Evolutionary conservation across 2,888 invertebrate genomes (phyloP), one percentile per base, ranked within the genome.

Genomic region (Alviniconcha strummeri): DNA sequence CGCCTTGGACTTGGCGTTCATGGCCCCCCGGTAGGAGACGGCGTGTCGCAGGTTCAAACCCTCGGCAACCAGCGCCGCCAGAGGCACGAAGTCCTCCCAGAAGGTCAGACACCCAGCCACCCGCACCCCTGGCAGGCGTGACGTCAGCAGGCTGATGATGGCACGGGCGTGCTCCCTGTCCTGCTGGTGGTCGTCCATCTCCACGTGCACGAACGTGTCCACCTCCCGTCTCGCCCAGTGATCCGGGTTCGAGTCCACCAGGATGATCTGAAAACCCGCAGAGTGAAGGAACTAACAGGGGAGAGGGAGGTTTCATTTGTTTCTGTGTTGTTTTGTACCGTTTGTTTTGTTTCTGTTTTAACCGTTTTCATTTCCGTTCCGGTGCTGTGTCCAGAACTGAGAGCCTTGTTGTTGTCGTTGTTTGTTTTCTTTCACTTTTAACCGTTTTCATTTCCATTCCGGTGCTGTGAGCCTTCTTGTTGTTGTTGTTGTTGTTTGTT

Each of bases 1-100:
- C 55, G 85, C 86, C 82, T 90, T 90, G 80, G 85, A 86, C 84
- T 90, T 90, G 9, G 87, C 90, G 69, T 78, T 88, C 55, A 79
- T 71, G 4, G 89, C 87, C 8, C 87, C 88, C 15, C 86, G 72
- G 57, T 13, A 81, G 11, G 76, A 19, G 11, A 55, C 36, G 13
- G 83, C 71, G 76, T 88, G 88, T 11, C 54, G 80, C 5, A 88
- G 83, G 0, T 84, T 77, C 56, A 89, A 56, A 56, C 67, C 71
- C 71, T 87, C 85, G 11, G 86, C 85, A 1, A 90, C 80, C 8
- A 86, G 85, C 6, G 90, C 89, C 0, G 89, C 85, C 6, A 90
- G 84, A 7, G 89, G 90, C 6, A 85, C 89, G 84, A 88, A 89
- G 75, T 90, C 90, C 57, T 90, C 90, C 90, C 89, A 89, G 84